These are phyloP conservation scores for Morelia viridis DNA, from an alignment of 2,797 vertebrate genomes.

Conservation along the genomic window DNA sequence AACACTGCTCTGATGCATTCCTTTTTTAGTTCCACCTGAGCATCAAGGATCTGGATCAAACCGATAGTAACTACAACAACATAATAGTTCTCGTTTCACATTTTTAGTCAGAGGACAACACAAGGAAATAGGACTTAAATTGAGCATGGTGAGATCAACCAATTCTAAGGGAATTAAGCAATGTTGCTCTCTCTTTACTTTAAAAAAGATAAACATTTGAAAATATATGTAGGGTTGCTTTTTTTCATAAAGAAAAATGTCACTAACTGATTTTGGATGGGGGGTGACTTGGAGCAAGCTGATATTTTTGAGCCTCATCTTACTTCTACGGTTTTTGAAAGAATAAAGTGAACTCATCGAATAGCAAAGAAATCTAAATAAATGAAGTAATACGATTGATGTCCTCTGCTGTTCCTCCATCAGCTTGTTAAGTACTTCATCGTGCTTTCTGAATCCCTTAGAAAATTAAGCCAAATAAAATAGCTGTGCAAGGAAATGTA, in stretches of 20 bases:
- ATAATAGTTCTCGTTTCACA: background rate
- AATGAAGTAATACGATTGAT: background rate
- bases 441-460: background rate
- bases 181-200: background rate
- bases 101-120: background rate
- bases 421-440: background rate
- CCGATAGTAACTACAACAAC: background rate
- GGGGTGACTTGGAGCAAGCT: background rate
- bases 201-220: background rate
- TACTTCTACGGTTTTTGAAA: background rate
- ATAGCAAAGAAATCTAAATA: background rate
- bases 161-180: background rate
- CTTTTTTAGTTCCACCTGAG: background rate
- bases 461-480: background rate
- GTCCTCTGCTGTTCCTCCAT: background rate
- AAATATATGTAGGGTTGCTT: no score
- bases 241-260: background rate
- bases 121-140: background rate
- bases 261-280: background rate
- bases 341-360: background rate
- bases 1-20: background rate
- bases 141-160: background rate
- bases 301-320: background rate
- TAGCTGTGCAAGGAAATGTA: background rate
- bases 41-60: background rate